Conservation (phyloP, 2,113 vertebrate genomes). For the Podarcis cretensis region DNA sequence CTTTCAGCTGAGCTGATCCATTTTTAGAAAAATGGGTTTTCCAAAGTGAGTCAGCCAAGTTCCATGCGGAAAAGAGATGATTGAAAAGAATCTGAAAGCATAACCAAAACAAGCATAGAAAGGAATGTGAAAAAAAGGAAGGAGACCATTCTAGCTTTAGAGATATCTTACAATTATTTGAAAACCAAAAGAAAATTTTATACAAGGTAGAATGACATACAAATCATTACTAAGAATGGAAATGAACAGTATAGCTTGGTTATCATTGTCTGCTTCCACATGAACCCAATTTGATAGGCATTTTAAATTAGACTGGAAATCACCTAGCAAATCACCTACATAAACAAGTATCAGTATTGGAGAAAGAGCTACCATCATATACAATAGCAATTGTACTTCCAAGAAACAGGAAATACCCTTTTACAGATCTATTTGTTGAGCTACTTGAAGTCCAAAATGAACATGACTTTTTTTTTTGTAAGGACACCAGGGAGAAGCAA, state of each 20-base stretch:
- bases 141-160: not conserved
- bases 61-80: not conserved
- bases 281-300: not conserved
- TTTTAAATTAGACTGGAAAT: not conserved
- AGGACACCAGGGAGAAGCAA: no score
- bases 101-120: not conserved
- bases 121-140: not conserved
- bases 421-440: no score
- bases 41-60: not conserved
- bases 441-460: no score
- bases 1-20: not conserved
- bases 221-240: not conserved
- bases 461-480: no score
- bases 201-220: not conserved
- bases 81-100: not conserved
- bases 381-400: no score
- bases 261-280: not conserved
- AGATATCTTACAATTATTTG: not conserved
- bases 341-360: no score
- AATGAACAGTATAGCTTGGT: not conserved
- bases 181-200: not conserved
- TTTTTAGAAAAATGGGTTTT: not conserved
- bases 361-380: no score
- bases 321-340: no score
- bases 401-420: no score